phyloP scores from a whole-genome alignment of 2,113 vertebrate genomes.

The Corythaeola cristata region DNA sequence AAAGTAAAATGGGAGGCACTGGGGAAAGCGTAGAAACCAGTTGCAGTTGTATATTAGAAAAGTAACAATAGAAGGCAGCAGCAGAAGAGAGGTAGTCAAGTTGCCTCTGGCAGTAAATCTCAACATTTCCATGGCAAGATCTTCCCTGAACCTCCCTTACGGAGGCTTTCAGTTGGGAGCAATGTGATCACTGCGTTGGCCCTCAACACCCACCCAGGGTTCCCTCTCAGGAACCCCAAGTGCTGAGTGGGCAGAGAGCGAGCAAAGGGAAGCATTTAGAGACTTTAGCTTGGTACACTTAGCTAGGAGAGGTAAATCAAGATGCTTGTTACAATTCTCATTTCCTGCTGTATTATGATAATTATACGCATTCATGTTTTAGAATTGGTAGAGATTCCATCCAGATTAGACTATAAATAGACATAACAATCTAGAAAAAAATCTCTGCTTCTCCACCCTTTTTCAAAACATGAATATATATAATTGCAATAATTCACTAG shows the following conservation, averaged over 20 bases:
- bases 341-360: neutral
- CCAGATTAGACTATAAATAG: slow-evolving; percentile 27
- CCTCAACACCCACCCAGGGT: fast-evolving
- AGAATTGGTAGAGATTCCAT: neutral
- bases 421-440: neutral
- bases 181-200: fast-evolving
- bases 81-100: neutral
- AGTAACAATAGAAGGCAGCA: neutral
- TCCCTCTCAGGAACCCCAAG: neutral
- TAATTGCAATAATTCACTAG: slow-evolving; percentile 26
- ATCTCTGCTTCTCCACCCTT: neutral
- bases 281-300: neutral
- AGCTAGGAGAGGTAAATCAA: neutral
- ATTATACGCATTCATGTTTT: neutral
- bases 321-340: neutral
- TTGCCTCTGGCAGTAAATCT: neutral
- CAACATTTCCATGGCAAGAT: neutral
- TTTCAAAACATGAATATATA: slow-evolving; percentile 39
- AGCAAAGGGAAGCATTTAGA: neutral
- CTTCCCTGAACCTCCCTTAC: neutral
- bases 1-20: neutral
- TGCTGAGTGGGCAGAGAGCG: neutral
- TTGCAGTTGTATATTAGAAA: neutral
- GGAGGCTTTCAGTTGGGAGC: neutral
- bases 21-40: neutral